Conservation (phyloP, 2,888 invertebrate genomes). For the Erebia palarica region DNA sequence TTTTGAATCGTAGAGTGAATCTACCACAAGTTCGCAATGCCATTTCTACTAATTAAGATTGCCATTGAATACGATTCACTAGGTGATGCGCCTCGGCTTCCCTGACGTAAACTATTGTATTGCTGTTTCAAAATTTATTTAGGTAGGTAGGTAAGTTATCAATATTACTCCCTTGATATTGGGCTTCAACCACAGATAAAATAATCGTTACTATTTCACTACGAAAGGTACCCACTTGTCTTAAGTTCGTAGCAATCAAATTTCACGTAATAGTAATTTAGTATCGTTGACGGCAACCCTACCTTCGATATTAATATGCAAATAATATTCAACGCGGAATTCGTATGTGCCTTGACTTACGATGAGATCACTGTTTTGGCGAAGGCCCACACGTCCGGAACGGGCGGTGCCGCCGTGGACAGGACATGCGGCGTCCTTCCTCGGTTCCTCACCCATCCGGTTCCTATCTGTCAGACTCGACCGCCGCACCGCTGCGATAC, state of each 20-base stretch:
- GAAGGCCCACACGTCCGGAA: conserved; percentile 55
- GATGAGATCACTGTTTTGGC: conserved; percentile 64
- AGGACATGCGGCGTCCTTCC: conserved; percentile 55
- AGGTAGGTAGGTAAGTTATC: too few relatives aligned
- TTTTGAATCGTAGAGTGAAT: too few relatives aligned
- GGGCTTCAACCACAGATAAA: too few relatives aligned
- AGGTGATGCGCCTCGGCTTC: too few relatives aligned
- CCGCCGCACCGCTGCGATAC: conserved; percentile 48
- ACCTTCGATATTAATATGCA: conserved; percentile 20
- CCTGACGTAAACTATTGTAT: too few relatives aligned
- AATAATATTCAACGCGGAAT: conserved; percentile 42
- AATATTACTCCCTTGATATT: too few relatives aligned
- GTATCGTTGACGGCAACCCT: conserved; percentile 9
- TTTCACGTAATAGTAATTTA: not conserved
- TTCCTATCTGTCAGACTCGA: conserved; percentile 43
- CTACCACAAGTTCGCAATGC: too few relatives aligned
- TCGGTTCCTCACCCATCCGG: conserved; percentile 54
- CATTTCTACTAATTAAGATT: too few relatives aligned
- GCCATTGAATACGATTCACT: too few relatives aligned
- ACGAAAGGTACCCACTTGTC: too few relatives aligned
- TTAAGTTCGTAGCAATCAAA: not conserved
- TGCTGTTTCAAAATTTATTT: too few relatives aligned
- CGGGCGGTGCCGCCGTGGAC: conserved; percentile 27
- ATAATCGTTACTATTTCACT: too few relatives aligned
- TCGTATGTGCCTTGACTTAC: conserved; percentile 42